Evolutionary conservation across 2,888 invertebrate genomes (phyloP), one percentile per base, ranked within the genome.

Genomic region (Dendrolimus houi): DNA sequence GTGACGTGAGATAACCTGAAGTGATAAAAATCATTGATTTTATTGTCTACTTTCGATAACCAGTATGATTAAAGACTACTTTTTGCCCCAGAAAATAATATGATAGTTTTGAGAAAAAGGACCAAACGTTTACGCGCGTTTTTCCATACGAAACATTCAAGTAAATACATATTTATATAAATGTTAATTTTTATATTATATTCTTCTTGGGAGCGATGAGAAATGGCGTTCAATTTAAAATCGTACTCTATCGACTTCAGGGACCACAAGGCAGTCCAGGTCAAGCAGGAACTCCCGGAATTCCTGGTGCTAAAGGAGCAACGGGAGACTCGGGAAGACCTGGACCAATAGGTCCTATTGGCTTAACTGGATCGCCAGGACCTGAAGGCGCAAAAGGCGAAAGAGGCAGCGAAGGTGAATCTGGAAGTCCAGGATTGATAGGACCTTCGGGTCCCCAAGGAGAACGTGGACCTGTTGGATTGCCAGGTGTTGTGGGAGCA

Each of bases 311-410:
- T 58, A 96, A 96, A 77, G 96, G 96, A 60, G 83, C 92, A 17
- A 79, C 91, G 0, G 96, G 96, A 52, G 95, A 96, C 68, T 75
- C 89, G 9, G 96, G 96, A 12, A 87, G 94, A 62, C 87, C 93
- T 1, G 96, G 96, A 8, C 81, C 91, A 52, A 85, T 93, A 1
- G 95, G 96, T 0, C 91, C 92, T 1, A 91, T 93, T 58, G 96
- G 97, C 3, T 85, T 92, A 17, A 93, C 94, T 42, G 96, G 97
- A 14, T 84, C 92, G 2, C 92, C 93, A 12, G 97, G 96, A 47
- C 74, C 87, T 6, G 95, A 96, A 71, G 96, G 96, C 54, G 83
- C 90, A 29, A 96, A 95, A 80, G 97, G 96, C 10, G 95, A 96
- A 71, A 87, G 93, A 54, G 95, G 95, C 12, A 91, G 92, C 42